Percentiles rank a stretch among this genome's conserved stretches.
Evolutionary conservation across 2,888 invertebrate species (phyloP).

Genomic region (Agrochola lota): DNA sequence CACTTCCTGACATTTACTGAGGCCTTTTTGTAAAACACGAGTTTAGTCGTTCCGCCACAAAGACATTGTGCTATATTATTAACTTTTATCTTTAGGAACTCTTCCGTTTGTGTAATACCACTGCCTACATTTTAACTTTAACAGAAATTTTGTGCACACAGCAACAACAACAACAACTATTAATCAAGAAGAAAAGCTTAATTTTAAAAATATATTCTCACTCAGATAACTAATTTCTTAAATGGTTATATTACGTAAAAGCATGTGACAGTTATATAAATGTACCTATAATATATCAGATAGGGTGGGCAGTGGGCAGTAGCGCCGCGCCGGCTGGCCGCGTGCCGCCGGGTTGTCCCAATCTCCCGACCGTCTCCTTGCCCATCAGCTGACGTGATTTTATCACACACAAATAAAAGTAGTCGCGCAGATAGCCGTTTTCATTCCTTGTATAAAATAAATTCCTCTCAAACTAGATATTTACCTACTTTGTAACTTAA

Average conservation of each 20-base stretch:
- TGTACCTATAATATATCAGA: constrained; percentile 45
- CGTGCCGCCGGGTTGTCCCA: constrained; percentile 64
- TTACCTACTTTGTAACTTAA: constrained; percentile 43
- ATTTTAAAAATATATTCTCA: constrained; percentile 15
- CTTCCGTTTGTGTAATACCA: constrained; percentile 29
- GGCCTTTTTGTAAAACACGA: constrained; percentile 71
- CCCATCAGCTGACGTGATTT: constrained; percentile 61
- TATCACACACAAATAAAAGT: constrained; percentile 62
- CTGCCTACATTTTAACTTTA: constrained; percentile 10
- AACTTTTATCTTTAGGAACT: constrained; percentile 38
- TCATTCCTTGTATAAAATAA: constrained; percentile 30
- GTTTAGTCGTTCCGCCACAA: constrained; percentile 59
- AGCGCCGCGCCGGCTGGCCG: constrained; percentile 72
- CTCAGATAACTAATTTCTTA: constrained; percentile 27
- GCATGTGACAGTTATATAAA: constrained; percentile 33
- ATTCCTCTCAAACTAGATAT: constrained; percentile 19
- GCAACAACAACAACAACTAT: not conserved
- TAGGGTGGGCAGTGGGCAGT: constrained; percentile 41
- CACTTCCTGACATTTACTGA: constrained; percentile 74
- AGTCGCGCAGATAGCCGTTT: constrained; percentile 39
- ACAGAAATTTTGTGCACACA: not conserved
- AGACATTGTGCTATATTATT: constrained; percentile 50
- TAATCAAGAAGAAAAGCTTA: constrained; percentile 22
- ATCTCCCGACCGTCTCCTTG: constrained; percentile 31
- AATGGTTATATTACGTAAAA: constrained; percentile 37